Evolutionary conservation across 2,797 vertebrate genomes (phyloP), one percentile per base, ranked within the genome.

Genomic region (Betta splendens): DNA sequence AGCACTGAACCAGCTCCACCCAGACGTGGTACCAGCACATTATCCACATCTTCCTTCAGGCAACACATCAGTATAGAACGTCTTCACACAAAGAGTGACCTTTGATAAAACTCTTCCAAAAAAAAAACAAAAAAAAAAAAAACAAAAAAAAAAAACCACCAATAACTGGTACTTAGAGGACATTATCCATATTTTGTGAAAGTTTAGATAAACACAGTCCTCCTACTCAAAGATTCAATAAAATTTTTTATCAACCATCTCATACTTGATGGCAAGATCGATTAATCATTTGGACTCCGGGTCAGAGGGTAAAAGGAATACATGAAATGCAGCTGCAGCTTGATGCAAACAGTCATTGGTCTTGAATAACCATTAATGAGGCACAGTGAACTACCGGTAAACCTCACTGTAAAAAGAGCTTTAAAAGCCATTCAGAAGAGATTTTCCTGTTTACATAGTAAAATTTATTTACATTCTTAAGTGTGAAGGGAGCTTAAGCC

Each of bases 201-300:
- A n/a, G n/a, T n/a, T n/a, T n/a, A n/a, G n/a, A n/a, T n/a, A n/a
- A n/a, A n/a, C n/a, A n/a, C n/a, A n/a, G n/a, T n/a, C n/a, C n/a
- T n/a, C n/a, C n/a, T n/a, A n/a, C n/a, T n/a, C n/a, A n/a, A n/a
- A n/a, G n/a, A n/a, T n/a, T n/a, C n/a, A n/a, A n/a, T n/a, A n/a
- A n/a, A n/a, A n/a, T n/a, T n/a, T n/a, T n/a, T n/a, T n/a, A n/a
- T n/a, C n/a, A n/a, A 3, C 1, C 3, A 9, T 53, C 5, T 40
- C 10, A 29, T 43, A 46, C 20, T 16, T 26, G 17, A 48, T n/a
- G n/a, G n/a, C n/a, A 21, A 15, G 3, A 39, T 23, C 3, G 9
- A 22, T 2, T 0, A 11, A 38, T 26, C 53, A 65, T 56, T 38
- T 67, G 49, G 60, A 31, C 17, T 20, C 72, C 83, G 79, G 61